Percentiles rank a stretch among this genome's conserved stretches.
Evolutionary conservation across 2,888 invertebrate genomes (phyloP).

Genomic region (Agelastica alni): DNA sequence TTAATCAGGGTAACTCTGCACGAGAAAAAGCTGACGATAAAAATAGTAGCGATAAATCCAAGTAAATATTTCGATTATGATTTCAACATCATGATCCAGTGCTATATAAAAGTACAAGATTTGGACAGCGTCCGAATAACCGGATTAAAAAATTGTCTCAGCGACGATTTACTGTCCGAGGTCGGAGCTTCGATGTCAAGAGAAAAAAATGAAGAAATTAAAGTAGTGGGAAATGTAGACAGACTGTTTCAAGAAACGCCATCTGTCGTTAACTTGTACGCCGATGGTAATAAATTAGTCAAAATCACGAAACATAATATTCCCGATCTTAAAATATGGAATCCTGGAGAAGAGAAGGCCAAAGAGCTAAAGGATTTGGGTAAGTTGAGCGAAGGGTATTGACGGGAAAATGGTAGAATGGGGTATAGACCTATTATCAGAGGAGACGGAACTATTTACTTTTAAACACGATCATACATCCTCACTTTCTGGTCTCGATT

Average conservation of each 20-base stretch:
- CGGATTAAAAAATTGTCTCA: slow-evolving; percentile 21
- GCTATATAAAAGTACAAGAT: slow-evolving; percentile 28
- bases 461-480: too few relatives aligned
- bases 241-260: slow-evolving; percentile 7
- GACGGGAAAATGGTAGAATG: background rate
- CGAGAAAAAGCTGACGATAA: slow-evolving; percentile 12
- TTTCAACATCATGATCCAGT: slow-evolving; percentile 26
- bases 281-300: slow-evolving; percentile 4
- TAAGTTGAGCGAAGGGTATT: background rate
- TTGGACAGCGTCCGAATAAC: slow-evolving; percentile 23
- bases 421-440: too few relatives aligned
- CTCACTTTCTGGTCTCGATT: too few relatives aligned
- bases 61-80: slow-evolving; percentile 25
- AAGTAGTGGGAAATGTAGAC: slow-evolving; percentile 3
- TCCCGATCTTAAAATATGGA: slow-evolving; percentile 22
- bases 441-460: too few relatives aligned
- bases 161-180: background rate
- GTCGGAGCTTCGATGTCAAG: background rate
- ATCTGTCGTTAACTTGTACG: slow-evolving; percentile 1
- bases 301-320: slow-evolving; percentile 11
- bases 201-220: slow-evolving; percentile 7
- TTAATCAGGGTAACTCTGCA: slow-evolving; percentile 14
- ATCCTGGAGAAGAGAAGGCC: slow-evolving; percentile 12
- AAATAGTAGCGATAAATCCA: slow-evolving; percentile 16
- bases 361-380: slow-evolving; percentile 4